A percentile compares a stretch with the other conserved stretches of the same genome.
Evolutionary conservation across 2,888 invertebrate species (phyloP).

Genomic region (Pheosia gnoma): DNA sequence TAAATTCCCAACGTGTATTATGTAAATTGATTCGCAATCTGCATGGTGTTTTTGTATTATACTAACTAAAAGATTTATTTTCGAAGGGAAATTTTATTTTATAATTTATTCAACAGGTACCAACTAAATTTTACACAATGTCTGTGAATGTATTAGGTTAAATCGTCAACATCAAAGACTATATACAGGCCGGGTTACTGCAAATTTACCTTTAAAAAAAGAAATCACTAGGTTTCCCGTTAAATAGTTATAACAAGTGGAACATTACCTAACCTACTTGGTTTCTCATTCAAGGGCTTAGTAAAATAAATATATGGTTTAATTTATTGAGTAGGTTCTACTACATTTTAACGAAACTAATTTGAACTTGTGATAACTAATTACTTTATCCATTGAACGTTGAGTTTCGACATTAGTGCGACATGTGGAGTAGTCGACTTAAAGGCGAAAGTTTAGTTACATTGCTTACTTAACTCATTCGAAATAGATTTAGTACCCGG

Average conservation of each 20-base stretch:
- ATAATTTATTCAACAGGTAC: neutral
- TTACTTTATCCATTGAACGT: neutral
- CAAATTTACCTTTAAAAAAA: neutral
- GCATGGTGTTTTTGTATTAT: neutral
- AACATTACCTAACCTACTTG: neutral
- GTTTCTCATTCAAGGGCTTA: neutral
- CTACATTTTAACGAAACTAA: neutral
- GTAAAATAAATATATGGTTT: neutral
- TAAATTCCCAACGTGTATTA: slow-evolving; percentile 1
- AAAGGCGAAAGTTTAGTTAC: neutral
- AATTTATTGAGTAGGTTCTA: neutral
- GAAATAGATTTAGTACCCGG: neutral
- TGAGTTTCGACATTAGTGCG: neutral
- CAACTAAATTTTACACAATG: neutral
- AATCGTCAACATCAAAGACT: slow-evolving; percentile 2
- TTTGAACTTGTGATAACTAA: neutral
- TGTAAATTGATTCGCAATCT: slow-evolving; percentile 1
- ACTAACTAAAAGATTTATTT: neutral
- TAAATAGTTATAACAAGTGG: neutral
- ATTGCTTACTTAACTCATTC: slow-evolving; percentile 1
- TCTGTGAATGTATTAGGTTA: neutral
- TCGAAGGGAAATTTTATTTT: neutral
- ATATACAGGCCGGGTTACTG: neutral
- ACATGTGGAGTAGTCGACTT: neutral
- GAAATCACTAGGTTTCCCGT: neutral